Conservation (phyloP, 2,113 vertebrate species). For the Macheiramphus alcinus region DNA sequence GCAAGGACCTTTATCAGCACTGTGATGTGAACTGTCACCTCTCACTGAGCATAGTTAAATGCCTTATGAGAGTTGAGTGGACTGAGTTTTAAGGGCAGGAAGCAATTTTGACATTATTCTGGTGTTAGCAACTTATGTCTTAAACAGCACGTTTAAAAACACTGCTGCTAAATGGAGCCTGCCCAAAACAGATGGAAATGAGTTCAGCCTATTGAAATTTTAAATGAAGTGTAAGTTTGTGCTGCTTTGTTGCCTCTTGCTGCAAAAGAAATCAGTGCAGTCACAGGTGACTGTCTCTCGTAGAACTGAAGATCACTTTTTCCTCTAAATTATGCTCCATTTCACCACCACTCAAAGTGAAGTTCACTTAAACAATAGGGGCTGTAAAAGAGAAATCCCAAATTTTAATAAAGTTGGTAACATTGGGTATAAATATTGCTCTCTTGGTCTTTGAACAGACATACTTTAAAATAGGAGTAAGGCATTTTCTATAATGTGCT, state of each 20-base stretch:
- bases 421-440: neutral
- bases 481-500: neutral
- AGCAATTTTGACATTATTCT: neutral
- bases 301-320: neutral
- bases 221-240: neutral
- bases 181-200: neutral
- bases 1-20: neutral
- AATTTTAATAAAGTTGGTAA: neutral
- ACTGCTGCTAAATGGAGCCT: neutral
- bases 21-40: neutral
- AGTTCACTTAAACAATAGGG: neutral
- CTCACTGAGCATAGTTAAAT: neutral
- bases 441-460: neutral
- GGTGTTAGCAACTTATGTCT: neutral
- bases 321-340: neutral
- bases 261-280: neutral
- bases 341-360: neutral
- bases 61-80: neutral
- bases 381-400: neutral
- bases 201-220: neutral
- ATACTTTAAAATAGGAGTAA: neutral
- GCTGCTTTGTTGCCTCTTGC: neutral
- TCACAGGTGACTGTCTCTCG: neutral
- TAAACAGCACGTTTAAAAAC: neutral
- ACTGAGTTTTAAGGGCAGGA: neutral